Evolutionary conservation across 2,797 vertebrate genomes (phyloP).

Genomic region (Echeneis naucrates): DNA sequence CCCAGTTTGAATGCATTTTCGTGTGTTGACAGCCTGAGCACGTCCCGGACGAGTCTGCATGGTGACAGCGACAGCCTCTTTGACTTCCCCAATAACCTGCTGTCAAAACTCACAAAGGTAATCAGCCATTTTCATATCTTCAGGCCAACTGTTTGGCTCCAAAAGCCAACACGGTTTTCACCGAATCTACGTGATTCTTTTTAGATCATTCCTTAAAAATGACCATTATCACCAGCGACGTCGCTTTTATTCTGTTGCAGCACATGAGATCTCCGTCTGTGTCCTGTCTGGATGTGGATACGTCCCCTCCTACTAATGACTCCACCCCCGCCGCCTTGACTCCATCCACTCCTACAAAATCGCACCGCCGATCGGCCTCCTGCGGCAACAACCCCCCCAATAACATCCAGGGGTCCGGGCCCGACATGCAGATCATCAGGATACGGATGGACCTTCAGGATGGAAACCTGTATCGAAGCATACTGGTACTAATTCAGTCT

Average conservation of each 20-base stretch:
- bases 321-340: slow-evolving; percentile 73
- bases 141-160: slow-evolving; percentile 6
- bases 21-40: slow-evolving; percentile 78
- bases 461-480: slow-evolving; percentile 93
- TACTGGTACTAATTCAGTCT: slow-evolving; percentile 82
- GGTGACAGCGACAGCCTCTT: slow-evolving; percentile 78
- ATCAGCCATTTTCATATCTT: neutral
- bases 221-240: neutral
- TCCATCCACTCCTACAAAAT: slow-evolving; percentile 80
- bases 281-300: slow-evolving; percentile 89
- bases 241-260: slow-evolving; percentile 67
- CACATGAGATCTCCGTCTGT: slow-evolving; percentile 92
- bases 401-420: slow-evolving; percentile 75
- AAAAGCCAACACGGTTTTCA: slow-evolving; percentile 1
- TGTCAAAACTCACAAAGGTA: slow-evolving; percentile 89
- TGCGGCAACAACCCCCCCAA: slow-evolving; percentile 81
- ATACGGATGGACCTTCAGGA: slow-evolving; percentile 91
- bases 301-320: slow-evolving; percentile 80
- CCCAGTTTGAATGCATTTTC: neutral
- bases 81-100: slow-evolving; percentile 85
- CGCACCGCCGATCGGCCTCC: slow-evolving; percentile 89
- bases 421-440: slow-evolving; percentile 90
- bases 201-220: slow-evolving; percentile 6
- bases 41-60: slow-evolving; percentile 80
- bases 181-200: neutral